Evolutionary conservation across 1,140 invertebrate species (phyloP).

Genomic region (Ceratina australensis): DNA sequence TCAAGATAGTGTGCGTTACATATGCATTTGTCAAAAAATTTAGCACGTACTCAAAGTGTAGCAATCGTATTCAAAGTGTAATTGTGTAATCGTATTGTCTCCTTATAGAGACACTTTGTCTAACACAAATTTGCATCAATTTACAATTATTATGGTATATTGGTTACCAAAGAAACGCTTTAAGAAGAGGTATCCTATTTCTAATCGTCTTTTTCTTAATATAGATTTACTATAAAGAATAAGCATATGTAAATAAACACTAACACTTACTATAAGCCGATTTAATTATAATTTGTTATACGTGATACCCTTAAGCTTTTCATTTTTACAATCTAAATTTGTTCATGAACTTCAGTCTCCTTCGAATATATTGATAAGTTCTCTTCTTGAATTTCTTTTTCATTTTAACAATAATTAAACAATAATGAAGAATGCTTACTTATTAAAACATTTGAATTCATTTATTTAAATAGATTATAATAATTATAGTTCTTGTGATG

Average conservation of each 20-base stretch:
- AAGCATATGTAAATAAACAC: neutral
- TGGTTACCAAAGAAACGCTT: slow-evolving; percentile 69
- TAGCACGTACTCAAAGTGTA: no score
- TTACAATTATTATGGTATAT: slow-evolving; percentile 64
- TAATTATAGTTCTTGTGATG: neutral
- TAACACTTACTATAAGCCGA: slow-evolving; percentile 1
- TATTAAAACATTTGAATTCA: no score
- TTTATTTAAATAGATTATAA: neutral
- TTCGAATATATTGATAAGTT: no score
- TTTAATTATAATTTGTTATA: slow-evolving; percentile 10
- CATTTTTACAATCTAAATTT: neutral
- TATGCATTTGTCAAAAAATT: neutral
- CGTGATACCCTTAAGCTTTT: neutral
- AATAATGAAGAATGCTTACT: no score
- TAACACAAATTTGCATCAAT: slow-evolving; percentile 45
- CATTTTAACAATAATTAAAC: no score
- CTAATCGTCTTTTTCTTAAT: slow-evolving; percentile 26
- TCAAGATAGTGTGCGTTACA: neutral
- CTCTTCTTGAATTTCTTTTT: no score
- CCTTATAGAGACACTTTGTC: neutral
- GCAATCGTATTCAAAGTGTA: slow-evolving; percentile 9
- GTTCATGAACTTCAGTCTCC: neutral
- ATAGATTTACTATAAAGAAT: neutral
- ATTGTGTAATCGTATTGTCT: slow-evolving; percentile 1
- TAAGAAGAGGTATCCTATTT: slow-evolving; percentile 69